Percentiles rank a stretch among this genome's conserved stretches.
These are phyloP conservation scores for Enoplosus armatus DNA, from an alignment of 2,797 vertebrate genomes.

Conservation along the genomic window DNA sequence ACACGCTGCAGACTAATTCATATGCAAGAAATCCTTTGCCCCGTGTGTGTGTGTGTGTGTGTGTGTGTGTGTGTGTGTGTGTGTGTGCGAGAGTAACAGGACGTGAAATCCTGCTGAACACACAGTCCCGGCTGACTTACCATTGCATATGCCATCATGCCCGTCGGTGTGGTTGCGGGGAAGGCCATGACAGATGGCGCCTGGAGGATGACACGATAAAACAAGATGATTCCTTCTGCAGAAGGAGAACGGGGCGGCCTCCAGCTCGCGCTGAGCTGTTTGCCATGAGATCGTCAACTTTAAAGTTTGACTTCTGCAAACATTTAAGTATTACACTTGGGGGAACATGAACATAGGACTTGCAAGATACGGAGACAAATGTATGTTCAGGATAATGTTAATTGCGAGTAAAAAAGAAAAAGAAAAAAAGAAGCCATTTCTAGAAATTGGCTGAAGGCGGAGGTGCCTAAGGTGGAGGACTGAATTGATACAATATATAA, in stretches of 20 bases:
- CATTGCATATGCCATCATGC: slow-evolving; percentile 95
- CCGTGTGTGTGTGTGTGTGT: background rate
- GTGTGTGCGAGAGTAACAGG: background rate
- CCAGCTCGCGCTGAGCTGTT: background rate
- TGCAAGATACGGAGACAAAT: no score
- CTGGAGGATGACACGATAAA: slow-evolving; percentile 82
- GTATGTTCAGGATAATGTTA: no score
- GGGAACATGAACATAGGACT: no score
- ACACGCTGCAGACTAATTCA: background rate
- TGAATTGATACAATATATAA: no score
- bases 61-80: background rate
- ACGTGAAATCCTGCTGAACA: slow-evolving; percentile 7
- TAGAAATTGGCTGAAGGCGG: no score
- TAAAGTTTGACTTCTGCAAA: background rate
- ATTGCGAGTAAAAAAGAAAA: no score
- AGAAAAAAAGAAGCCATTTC: no score
- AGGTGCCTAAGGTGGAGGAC: no score
- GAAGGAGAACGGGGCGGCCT: slow-evolving; percentile 48
- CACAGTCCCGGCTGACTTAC: slow-evolving; percentile 76
- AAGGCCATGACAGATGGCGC: slow-evolving; percentile 96
- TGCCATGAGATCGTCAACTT: background rate
- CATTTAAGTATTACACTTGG: no score
- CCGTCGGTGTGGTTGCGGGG: slow-evolving; percentile 95
- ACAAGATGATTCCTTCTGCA: slow-evolving; percentile 63
- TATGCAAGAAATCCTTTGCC: no score